These are phyloP conservation scores for Chrysolina americana DNA, from an alignment of 2,888 invertebrate genomes.

Conservation along the genomic window DNA sequence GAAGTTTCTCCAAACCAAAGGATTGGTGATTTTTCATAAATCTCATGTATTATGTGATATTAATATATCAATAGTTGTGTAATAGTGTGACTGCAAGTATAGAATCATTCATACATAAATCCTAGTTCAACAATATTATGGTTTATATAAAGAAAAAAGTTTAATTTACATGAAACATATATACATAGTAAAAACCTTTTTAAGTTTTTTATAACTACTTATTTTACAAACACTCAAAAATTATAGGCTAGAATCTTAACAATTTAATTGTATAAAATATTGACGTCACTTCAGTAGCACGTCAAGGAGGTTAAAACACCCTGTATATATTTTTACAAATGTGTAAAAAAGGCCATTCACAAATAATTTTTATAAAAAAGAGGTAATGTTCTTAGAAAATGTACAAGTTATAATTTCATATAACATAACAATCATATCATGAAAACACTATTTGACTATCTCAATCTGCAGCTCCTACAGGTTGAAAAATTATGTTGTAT, in stretches of 20 bases:
- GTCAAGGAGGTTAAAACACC: constrained; percentile 17
- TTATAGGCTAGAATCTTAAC: background rate
- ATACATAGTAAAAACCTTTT: background rate
- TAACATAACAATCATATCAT: too few species aligned
- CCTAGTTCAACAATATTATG: background rate
- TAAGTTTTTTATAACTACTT: background rate
- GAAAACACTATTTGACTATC: too few species aligned
- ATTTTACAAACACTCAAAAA: constrained; percentile 1
- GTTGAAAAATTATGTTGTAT: too few species aligned
- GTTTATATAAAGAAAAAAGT: background rate
- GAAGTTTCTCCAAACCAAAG: background rate
- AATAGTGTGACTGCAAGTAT: background rate
- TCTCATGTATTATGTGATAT: background rate
- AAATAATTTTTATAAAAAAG: background rate
- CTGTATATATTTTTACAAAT: constrained; percentile 4
- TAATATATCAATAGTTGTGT: background rate
- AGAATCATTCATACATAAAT: background rate
- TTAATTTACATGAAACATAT: background rate
- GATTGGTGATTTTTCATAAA: background rate
- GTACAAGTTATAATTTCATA: too few species aligned
- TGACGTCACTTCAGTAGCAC: background rate
- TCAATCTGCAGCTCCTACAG: too few species aligned
- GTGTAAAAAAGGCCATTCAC: background rate
- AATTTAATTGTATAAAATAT: background rate
- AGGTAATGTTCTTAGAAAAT: background rate